Evolutionary conservation across 1,140 invertebrate genomes (phyloP).

Genomic region (Parapsyche elsis): DNA sequence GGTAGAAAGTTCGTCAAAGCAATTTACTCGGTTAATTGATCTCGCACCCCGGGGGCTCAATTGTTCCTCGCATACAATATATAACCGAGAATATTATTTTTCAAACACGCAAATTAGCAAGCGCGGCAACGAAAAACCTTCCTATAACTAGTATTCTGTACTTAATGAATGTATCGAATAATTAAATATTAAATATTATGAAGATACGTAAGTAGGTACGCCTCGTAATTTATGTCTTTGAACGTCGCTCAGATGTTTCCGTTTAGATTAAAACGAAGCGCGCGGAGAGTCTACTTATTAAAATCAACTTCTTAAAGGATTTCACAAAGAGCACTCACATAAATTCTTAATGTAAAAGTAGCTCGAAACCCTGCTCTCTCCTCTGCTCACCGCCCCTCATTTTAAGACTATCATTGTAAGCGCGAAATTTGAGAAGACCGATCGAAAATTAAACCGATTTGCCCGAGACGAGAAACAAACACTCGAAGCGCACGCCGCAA

Average conservation of each 20-base stretch:
- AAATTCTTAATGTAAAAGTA: not conserved
- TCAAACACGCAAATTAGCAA: no score
- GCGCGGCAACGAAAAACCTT: no score
- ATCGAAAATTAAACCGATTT: no score
- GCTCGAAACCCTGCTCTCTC: not conserved
- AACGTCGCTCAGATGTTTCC: not conserved
- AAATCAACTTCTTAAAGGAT: slow-evolving; percentile 11
- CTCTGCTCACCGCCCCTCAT: not conserved
- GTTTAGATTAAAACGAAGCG: not conserved
- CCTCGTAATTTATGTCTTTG: not conserved
- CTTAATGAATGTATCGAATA: no score
- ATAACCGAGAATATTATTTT: not conserved
- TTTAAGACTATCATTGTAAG: not conserved
- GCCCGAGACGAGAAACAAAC: no score
- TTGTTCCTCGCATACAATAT: not conserved
- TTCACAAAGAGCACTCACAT: not conserved
- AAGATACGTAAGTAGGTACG: not conserved
- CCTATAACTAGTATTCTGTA: no score
- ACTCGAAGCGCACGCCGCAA: no score
- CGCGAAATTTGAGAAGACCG: no score
- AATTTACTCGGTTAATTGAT: slow-evolving; percentile 32
- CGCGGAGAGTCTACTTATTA: not conserved
- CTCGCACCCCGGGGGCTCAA: slow-evolving; percentile 7
- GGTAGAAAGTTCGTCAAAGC: slow-evolving; percentile 23
- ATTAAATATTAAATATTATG: not conserved